These are phyloP conservation scores for Scolanthus callimorphus DNA, from an alignment of 92 coral and sea anemone species.

Conservation along the genomic window DNA sequence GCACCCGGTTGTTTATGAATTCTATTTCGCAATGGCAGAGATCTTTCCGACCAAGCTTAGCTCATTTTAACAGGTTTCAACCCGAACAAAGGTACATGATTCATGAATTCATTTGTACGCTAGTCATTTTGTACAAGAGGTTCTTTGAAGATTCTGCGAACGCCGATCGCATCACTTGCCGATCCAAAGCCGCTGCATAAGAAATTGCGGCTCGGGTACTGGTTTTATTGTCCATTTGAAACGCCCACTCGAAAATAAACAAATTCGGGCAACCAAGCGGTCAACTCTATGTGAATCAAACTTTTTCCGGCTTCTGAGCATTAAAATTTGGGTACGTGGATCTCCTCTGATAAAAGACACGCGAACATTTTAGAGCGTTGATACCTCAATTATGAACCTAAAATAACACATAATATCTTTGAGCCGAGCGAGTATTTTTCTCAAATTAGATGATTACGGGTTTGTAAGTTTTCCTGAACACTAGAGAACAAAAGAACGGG, in stretches of 20 bases:
- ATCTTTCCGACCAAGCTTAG: not conserved
- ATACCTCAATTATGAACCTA: too few species aligned
- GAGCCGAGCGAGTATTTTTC: too few species aligned
- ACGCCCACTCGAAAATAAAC: conserved; percentile 89
- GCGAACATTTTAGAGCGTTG: not conserved
- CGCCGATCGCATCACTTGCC: conserved; percentile 8
- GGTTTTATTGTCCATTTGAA: conserved; percentile 37
- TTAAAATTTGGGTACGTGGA: not conserved
- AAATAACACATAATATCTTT: too few species aligned
- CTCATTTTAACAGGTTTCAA: too few species aligned
- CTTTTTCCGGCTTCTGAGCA: not conserved
- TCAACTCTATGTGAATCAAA: too few species aligned
- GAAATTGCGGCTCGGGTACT: conserved; percentile 20
- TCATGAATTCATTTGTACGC: too few species aligned
- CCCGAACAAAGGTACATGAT: too few species aligned
- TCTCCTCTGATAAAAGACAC: not conserved
- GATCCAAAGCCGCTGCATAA: conserved; percentile 16
- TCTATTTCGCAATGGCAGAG: conserved; percentile 5
- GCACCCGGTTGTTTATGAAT: conserved; percentile 10
- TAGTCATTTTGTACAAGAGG: too few species aligned
- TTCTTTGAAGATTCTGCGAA: not conserved
- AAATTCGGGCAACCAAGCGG: conserved; percentile 36
- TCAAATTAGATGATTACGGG: conserved; percentile 55
- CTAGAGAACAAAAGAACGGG: conserved; percentile 68
- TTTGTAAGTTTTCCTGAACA: conserved; percentile 32